Conservation (phyloP, 2,113 vertebrate species). For the Pampusana beccarii region DNA sequence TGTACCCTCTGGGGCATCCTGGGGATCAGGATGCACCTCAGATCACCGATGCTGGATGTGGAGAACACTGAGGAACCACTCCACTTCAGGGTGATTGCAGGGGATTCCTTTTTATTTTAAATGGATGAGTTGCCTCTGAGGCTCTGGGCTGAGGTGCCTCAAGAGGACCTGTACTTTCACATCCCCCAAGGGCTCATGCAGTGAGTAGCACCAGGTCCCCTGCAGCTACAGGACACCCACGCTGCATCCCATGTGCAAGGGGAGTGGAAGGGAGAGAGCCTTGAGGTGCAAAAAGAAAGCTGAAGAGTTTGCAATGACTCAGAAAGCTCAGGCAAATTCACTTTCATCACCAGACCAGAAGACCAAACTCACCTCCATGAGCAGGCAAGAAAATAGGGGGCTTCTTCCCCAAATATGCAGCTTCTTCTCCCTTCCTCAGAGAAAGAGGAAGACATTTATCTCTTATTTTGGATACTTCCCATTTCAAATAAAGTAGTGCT, state of each 20-base stretch:
- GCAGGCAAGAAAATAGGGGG: accelerated
- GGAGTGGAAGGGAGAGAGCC: too few species aligned
- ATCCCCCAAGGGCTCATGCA: neutral
- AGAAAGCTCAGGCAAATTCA: neutral
- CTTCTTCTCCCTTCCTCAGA: neutral
- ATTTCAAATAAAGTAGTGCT: accelerated
- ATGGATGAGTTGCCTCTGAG: neutral
- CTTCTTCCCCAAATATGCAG: neutral
- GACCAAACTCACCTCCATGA: accelerated
- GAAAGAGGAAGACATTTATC: neutral
- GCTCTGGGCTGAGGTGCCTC: neutral
- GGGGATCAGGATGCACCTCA: accelerated
- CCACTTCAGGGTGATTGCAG: accelerated
- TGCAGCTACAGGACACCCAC: accelerated
- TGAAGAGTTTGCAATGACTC: neutral
- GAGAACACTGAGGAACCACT: accelerated
- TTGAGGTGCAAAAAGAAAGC: neutral
- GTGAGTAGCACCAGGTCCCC: too few species aligned
- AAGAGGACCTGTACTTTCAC: accelerated
- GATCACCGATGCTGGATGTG: accelerated
- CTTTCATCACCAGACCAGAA: accelerated
- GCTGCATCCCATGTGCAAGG: accelerated
- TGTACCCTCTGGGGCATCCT: too few species aligned
- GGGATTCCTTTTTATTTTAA: neutral
- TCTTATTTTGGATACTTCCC: neutral